These are phyloP conservation scores for Anaspis maculata DNA, from an alignment of 2,888 invertebrate species.

Conservation along the genomic window DNA sequence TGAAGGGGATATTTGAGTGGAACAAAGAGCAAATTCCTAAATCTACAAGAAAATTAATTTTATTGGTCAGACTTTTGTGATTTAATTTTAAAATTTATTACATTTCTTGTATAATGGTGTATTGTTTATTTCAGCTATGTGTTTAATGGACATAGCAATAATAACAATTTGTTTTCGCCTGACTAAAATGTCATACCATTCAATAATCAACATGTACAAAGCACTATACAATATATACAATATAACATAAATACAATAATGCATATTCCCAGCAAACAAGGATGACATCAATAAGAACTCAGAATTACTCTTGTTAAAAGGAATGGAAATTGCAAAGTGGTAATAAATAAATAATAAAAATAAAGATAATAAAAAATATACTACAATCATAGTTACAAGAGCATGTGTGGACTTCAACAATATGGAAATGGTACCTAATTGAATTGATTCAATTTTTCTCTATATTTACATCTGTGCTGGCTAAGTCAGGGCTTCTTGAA, in stretches of 20 bases:
- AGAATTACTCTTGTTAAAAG: constrained; percentile 8
- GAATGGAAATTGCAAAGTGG: constrained; percentile 6
- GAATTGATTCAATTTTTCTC: no score
- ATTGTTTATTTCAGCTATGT: constrained; percentile 30
- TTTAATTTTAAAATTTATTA: constrained; percentile 36
- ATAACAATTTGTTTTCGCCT: constrained; percentile 31
- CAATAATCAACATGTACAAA: constrained; percentile 51
- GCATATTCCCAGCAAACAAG: constrained; percentile 6
- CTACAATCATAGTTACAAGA: no score
- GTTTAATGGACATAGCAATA: constrained; percentile 29
- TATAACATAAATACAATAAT: constrained; percentile 29
- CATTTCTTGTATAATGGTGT: constrained; percentile 32
- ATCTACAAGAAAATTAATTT: constrained; percentile 33
- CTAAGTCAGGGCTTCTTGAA: constrained; percentile 31
- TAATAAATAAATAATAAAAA: constrained; percentile 14
- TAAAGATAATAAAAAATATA: no score
- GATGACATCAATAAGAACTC: no score
- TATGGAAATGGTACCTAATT: constrained; percentile 7
- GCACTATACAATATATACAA: constrained; percentile 50
- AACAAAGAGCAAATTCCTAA: constrained; percentile 12
- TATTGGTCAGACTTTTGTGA: constrained; percentile 38
- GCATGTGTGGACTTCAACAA: no score
- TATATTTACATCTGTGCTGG: constrained; percentile 33
- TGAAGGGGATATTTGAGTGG: neutral
- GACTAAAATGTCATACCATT: constrained; percentile 36